These are phyloP conservation scores for Atrina japonica DNA, from an alignment of 2,888 invertebrate genomes.

Conservation along the genomic window DNA sequence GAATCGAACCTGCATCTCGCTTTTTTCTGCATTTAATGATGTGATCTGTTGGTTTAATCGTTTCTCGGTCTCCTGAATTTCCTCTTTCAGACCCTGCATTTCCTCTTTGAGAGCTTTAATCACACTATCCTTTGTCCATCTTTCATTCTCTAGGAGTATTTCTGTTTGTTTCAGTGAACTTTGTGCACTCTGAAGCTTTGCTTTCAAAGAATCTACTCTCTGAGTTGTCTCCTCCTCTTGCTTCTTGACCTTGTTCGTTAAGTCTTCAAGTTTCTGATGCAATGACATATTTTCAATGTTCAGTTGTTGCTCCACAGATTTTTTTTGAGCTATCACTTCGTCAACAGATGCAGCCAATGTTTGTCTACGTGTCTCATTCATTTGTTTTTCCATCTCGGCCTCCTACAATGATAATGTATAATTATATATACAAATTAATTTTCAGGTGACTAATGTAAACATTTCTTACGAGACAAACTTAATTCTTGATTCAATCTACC, in stretches of 20 bases:
- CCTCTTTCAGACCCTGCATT: conserved; percentile 46
- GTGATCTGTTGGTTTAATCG: conserved; percentile 45
- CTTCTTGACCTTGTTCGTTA: conserved; percentile 22
- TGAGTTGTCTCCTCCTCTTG: conserved; percentile 33
- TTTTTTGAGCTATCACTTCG: conserved; percentile 42
- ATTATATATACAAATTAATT: no score
- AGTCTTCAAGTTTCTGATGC: conserved; percentile 36
- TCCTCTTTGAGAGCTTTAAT: conserved; percentile 45
- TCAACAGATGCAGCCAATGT: conserved; percentile 52
- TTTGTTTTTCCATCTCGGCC: conserved; percentile 46
- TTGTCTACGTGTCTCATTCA: conserved; percentile 45
- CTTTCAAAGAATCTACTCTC: conserved; percentile 39
- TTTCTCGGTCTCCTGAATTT: conserved; percentile 45
- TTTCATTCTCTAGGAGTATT: conserved; percentile 47
- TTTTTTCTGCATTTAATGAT: conserved; percentile 29
- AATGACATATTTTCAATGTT: conserved; percentile 32
- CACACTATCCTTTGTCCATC: conserved; percentile 39
- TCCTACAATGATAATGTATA: conserved; percentile 53
- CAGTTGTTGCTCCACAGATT: conserved; percentile 38
- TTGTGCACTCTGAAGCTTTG: conserved; percentile 34
- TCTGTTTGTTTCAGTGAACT: conserved; percentile 37
- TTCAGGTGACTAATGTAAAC: no score
- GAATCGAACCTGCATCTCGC: conserved; percentile 44
- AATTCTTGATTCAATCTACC: no score
- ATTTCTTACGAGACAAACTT: no score